Evolutionary conservation across 2,113 vertebrate species (phyloP).

Genomic region (Zonotrichia leucophrys): DNA sequence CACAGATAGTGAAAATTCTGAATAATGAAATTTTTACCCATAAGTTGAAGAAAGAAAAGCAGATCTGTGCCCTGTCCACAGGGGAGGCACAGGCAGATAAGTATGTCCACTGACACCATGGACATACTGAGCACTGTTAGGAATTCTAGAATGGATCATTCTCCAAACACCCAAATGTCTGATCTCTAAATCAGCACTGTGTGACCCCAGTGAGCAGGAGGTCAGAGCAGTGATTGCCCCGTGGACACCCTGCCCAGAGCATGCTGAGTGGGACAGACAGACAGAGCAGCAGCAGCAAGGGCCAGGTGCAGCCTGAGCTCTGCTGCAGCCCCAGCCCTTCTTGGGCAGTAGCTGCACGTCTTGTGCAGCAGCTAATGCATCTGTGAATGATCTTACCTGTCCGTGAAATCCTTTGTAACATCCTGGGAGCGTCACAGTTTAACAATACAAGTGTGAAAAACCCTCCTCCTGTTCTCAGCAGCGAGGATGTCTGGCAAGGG

Average conservation of each 20-base stretch:
- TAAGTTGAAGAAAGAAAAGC: not conserved
- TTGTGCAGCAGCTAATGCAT: not conserved
- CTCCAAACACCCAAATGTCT: not conserved
- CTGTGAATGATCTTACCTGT: not conserved
- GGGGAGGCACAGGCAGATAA: not conserved
- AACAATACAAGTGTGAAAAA: not conserved
- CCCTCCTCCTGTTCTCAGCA: not conserved
- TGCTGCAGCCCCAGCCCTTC: not conserved
- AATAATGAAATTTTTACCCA: not conserved
- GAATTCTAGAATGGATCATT: not conserved
- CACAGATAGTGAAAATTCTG: not conserved
- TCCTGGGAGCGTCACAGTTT: not conserved
- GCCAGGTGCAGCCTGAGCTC: not conserved
- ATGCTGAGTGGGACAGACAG: rapidly evolving
- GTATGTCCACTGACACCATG: not conserved
- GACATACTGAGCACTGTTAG: not conserved
- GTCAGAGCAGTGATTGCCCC: not conserved
- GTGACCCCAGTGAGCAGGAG: not conserved
- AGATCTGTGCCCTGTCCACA: not conserved
- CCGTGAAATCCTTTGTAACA: not conserved
- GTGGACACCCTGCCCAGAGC: not conserved
- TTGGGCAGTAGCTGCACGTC: not conserved
- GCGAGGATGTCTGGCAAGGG: not conserved
- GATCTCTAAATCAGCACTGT: not conserved
- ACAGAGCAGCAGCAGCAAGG: not conserved